phyloP scores from a whole-genome alignment of 2,113 vertebrate species.

The Menidia beryllina region DNA sequence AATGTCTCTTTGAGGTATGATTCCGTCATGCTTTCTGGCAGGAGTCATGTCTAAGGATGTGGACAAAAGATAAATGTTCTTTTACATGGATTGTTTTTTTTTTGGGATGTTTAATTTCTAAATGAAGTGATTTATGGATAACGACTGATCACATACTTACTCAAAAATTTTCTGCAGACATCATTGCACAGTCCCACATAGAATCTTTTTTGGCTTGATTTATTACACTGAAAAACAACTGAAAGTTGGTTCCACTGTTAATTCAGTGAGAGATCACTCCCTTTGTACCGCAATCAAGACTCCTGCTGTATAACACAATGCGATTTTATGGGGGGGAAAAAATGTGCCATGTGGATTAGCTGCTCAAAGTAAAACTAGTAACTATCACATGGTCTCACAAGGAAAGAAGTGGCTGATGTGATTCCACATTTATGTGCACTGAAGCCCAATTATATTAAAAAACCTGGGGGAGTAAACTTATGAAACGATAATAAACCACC shows the following conservation, averaged over 20 bases:
- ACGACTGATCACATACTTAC: too few species aligned
- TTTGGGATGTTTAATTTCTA: too few species aligned
- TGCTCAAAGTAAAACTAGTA: constrained; percentile 17
- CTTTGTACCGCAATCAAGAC: constrained; percentile 20
- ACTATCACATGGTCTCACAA: constrained; percentile 26
- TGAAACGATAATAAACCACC: not conserved
- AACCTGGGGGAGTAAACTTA: not conserved
- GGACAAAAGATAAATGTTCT: too few species aligned
- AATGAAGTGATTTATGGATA: not conserved
- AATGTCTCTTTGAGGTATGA: too few species aligned
- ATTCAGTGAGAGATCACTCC: constrained; percentile 11
- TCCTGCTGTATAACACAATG: constrained; percentile 23
- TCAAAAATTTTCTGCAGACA: too few species aligned
- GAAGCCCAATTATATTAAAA: not conserved
- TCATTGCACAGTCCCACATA: constrained; percentile 10
- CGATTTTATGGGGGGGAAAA: constrained; percentile 20
- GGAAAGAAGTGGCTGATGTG: constrained; percentile 29
- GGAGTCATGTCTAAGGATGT: too few species aligned
- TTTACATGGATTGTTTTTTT: too few species aligned
- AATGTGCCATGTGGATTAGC: constrained; percentile 15
- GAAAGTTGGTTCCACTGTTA: constrained; percentile 16
- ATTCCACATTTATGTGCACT: constrained; percentile 9
- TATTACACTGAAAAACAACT: not conserved
- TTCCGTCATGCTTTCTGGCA: too few species aligned
- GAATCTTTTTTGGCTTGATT: constrained; percentile 4